Percentiles rank a stretch among this genome's conserved stretches.
Conservation (phyloP, 2,113 vertebrate species). For the Motacilla alba region DNA sequence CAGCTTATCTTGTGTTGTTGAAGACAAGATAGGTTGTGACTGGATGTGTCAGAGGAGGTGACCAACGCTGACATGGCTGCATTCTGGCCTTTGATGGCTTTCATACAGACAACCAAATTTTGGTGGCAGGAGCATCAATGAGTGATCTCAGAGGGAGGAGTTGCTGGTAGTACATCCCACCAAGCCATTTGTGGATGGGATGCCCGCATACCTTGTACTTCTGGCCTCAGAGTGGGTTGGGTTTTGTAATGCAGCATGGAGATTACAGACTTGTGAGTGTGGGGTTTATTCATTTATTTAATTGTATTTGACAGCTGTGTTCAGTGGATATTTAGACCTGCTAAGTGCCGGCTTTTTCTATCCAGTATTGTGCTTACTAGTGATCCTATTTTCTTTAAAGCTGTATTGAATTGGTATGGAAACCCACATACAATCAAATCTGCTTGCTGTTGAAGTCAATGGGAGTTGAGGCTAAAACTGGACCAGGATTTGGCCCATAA, state of each 20-base stretch:
- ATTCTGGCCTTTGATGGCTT: neutral
- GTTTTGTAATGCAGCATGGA: neutral
- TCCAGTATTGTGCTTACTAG: neutral
- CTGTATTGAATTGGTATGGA: constrained; percentile 30
- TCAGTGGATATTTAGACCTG: neutral
- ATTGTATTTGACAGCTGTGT: neutral
- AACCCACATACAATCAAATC: neutral
- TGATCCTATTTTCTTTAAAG: constrained; percentile 42
- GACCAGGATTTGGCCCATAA: constrained; percentile 60
- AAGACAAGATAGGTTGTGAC: neutral
- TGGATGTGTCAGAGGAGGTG: neutral
- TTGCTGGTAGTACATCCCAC: neutral
- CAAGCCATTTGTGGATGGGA: neutral
- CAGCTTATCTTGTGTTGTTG: neutral
- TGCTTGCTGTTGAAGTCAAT: neutral
- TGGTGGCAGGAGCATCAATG: neutral
- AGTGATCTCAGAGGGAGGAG: neutral
- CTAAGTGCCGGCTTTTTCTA: neutral
- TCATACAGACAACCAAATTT: neutral
- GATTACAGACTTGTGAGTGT: neutral
- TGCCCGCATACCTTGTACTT: neutral
- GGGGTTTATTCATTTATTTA: neutral
- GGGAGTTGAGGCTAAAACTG: constrained; percentile 9
- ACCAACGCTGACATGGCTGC: rapidly evolving
- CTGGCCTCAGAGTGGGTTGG: neutral